Base-by-base conservation (phyloP, 1,140 invertebrate species). In the Cotesia glomerata region DNA sequence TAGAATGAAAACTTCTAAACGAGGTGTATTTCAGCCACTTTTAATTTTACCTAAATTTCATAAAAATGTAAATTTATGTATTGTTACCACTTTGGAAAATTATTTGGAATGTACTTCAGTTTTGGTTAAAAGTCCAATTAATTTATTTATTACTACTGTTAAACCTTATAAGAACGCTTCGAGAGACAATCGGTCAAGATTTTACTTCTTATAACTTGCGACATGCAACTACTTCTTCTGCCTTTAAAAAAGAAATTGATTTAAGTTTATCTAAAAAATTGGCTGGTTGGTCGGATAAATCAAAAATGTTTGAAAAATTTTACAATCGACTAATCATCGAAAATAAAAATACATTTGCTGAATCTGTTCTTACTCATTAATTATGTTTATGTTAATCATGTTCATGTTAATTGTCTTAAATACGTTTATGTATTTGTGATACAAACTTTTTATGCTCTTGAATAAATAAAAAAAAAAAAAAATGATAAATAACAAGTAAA, bases 1-100 rank as follows among this genome's bases (percentile, higher is more conserved):
- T 35, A 32, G 5, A 51, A 69, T 69, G 2, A 72, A 75, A 32
- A 72, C 66, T 11, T 69, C 69, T 11, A 58, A 65, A 11, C 39
- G 11, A 45, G 39, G 8, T 45, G 39, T 8, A 9, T 45, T 45
- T 7, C 39, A 45, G 11, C 39, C 39, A 9, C 0, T 45, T 9
- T 45, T 45, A 45, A 9, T 7, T 8, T 39, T 39, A 39, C 39
- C 39, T 45, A 45, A 45, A 45, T 45, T 9, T 45, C 39, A 45
- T 7, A 45, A 45, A 9, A 45, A 45, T 45, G 7, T 45, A 45
- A 45, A 45, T 45, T 45, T 45, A 45, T 45, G 39, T 45, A 5
- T 45, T 45, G 39, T 45, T 2, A 8, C 35, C 18, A 63, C 59
- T 4, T 16, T 75, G 13, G 54, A 39, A 26, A 18, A 34, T 7